These are phyloP conservation scores for Matsumyia berberina DNA, from an alignment of 2,888 invertebrate species.

Conservation along the genomic window DNA sequence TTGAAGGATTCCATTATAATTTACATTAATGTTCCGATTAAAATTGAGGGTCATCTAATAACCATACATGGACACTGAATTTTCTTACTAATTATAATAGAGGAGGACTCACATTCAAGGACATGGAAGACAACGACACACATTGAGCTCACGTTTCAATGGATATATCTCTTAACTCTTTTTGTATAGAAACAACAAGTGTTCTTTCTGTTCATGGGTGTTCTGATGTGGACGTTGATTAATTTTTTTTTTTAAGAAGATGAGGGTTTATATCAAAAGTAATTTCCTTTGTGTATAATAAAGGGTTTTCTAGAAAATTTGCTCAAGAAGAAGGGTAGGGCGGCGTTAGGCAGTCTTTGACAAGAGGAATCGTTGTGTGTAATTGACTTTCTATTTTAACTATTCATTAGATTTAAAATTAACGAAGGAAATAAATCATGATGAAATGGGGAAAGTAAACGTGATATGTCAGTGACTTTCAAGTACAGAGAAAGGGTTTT, in stretches of 20 bases:
- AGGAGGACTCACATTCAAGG: constrained; percentile 14
- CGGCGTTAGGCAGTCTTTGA: not conserved
- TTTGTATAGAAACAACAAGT: constrained; percentile 31
- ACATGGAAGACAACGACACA: not conserved
- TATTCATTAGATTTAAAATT: constrained; percentile 3
- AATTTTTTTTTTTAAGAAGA: constrained; percentile 6
- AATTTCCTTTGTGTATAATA: constrained; percentile 20
- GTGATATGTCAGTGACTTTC: not conserved
- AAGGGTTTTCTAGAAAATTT: constrained; percentile 3
- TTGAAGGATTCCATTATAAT: constrained; percentile 41
- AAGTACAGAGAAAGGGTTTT: not conserved
- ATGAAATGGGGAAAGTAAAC: not conserved
- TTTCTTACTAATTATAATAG: constrained; percentile 28
- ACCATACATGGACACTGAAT: constrained; percentile 22
- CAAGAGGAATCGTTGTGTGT: not conserved
- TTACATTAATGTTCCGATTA: constrained; percentile 54
- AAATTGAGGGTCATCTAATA: constrained; percentile 52
- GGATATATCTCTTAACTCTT: constrained; percentile 16
- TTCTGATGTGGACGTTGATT: constrained; percentile 34
- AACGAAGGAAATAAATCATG: not conserved
- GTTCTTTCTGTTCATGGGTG: not conserved
- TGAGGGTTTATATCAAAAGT: constrained; percentile 4
- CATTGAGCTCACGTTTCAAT: constrained; percentile 10
- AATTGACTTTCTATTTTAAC: constrained; percentile 15
- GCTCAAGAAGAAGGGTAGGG: not conserved